Evolutionary conservation across 2,888 invertebrate species (phyloP), one percentile per base, ranked within the genome.

Genomic region (Rhyacophila evoluta): DNA sequence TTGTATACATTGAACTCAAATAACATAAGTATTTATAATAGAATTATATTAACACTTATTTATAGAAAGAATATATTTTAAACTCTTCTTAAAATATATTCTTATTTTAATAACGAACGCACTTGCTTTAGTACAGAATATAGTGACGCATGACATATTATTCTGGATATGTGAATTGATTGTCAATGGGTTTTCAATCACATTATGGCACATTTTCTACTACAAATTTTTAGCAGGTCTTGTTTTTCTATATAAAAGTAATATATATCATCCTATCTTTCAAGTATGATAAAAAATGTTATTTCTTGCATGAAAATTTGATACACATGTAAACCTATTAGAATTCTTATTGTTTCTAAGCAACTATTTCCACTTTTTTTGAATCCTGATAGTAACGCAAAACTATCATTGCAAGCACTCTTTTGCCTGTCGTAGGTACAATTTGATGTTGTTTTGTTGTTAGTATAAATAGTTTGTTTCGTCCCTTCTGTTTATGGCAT

Each of bases 391-490:
- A 33, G 29, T 6, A 33, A 6, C 6, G 6, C 29, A 2, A 6
- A 33, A 6, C 29, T 33, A 33, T 33, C 29, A 33, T 33, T 4
- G 29, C 29, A 33, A 2, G 19, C 10, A 19, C 55, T 1, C 10
- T 19, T 55, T 1, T 36, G 12, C 27, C 10, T 19, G 15, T 1
- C 15, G 12, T 36, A 37, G 71, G 71, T 71, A 71, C 71, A 71
- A 19, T 71, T 69, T 69, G 29, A 69, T 71, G 37, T 33, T 71
- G 37, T 37, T 71, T 71, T 55, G 55, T 25, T 55, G 25, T 25
- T 19, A 10, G 55, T 55, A 55, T 55, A 19, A 8, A 55, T 55
- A 55, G 55, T 55, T 55, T 55, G 55, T 55, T 15, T 55, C 19
- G 55, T 55, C 19, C 12, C 10, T 2, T 8, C 3, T 19, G 25